Evolutionary conservation across 2,797 vertebrate species (phyloP), one percentile per base, ranked within the genome.

Genomic region (Caiman crocodilus): DNA sequence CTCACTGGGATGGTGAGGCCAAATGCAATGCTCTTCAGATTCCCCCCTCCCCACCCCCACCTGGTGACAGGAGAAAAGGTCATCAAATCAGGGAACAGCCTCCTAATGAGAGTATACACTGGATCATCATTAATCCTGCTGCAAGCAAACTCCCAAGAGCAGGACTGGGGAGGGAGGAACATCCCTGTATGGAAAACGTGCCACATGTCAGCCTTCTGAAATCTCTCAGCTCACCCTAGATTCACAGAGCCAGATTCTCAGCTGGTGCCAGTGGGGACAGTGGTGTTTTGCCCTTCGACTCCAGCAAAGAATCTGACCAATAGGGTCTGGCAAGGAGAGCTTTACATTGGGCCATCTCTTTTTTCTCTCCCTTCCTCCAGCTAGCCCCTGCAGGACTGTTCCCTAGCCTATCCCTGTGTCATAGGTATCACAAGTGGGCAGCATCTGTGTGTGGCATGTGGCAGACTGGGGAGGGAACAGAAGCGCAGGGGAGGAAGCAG

Each of bases 1-100:
- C 32, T 42, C 5, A 25, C 63, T 50, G 69, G 73, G 6, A 5
- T 21, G 5, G 42, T n/a, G 63, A 67, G 20, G 25, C 2, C 17
- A 77, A 80, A 42, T 2, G 26, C 13, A 3, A 1, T 21, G 42
- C 2, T 2, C 35, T 63, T 64, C 28, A 16, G 87, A 50, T 78
- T 80, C 26, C 9, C 4, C 2, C 17, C 7, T 0, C 1, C 42
- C 7, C 26, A 9, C 5, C 1, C 21, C 6, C 1, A 1, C n/a
- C 5, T 6, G 4, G 35, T 18, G 80, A 76, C 69, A 64, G 35
- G 58, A 1, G 2, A 83, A 16, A 79, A 76, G 35, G 10, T 17
- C 64, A 18, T 16, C 25, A 12, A 30, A 12, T 23, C 1, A 1
- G 64, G 28, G 76, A 76, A n/a, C 0, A 0, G 63, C 79, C 21